Evolutionary conservation across 2,113 vertebrate genomes (phyloP), one percentile per base, ranked within the genome.

Genomic region (Pogonocichla stellata): DNA sequence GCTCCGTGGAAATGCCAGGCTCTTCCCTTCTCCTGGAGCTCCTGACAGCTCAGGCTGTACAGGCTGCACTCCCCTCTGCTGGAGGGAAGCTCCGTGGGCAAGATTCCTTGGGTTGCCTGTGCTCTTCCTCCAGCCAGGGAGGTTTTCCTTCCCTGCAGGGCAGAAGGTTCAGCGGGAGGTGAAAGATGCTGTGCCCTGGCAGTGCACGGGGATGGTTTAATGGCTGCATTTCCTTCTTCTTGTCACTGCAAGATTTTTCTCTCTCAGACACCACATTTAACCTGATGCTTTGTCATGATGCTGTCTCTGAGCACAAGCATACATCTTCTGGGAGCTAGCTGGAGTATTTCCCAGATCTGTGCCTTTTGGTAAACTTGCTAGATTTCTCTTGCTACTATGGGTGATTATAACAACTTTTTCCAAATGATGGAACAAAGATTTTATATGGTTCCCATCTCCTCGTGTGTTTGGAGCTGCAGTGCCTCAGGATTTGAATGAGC

Each of bases 61-160:
- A 95, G 92, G 82, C 95, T 96, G 87, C 85, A 94, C 94, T 78
- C 93, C 88, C 93, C 93, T 96, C 94, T 96, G 92, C 96, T 96
- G 96, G 94, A 92, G 75, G 81, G 81, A 93, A 43, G 33, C 43
- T 81, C 3, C 11, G 53, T 6, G 9, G 75, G 61, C 0, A 1
- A 79, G 22, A 17, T 34, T 45, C 57, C 85, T 61, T 65, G 90
- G 31, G 23, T 8, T 64, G 48, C 53, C 67, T 6, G 5, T 14
- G 45, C 29, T 90, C 51, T 10, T 12, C 10, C 84, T 62, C 26
- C 81, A 53, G 12, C 2, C 4, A 29, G 43, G 50, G 58, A 62
- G 51, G 19, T 70, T 77, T 92, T 70, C 42, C 54, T 80, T 54
- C 16, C 20, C 17, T 7, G 40, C 1, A 0, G 15, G 31, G 14